A percentile compares a stretch with the other conserved stretches of the same genome.
These are phyloP conservation scores for Platysternon megacephalum DNA, from an alignment of 2,113 vertebrate species.

Conservation along the genomic window DNA sequence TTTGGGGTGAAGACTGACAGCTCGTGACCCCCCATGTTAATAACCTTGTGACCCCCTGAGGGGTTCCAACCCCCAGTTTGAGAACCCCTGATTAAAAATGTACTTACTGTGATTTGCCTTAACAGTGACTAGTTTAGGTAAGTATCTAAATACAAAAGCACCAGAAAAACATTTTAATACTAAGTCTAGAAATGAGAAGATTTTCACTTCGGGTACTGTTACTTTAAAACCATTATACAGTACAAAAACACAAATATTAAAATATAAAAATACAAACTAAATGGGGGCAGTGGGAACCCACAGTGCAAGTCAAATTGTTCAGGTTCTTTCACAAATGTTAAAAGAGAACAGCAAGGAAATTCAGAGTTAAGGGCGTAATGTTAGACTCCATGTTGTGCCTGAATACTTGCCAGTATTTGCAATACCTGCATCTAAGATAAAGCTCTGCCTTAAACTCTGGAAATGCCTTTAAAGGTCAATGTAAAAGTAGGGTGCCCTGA, in stretches of 20 bases:
- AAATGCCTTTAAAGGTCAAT: not conserved
- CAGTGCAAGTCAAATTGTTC: not conserved
- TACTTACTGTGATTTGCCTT: not conserved
- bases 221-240: not conserved
- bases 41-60: no score
- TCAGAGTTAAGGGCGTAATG: not conserved
- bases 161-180: not conserved
- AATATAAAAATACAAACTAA: not conserved
- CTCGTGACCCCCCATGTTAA: no score
- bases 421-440: not conserved
- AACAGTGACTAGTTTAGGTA: not conserved
- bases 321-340: not conserved
- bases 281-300: not conserved
- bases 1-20: no score
- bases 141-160: not conserved
- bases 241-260: not conserved
- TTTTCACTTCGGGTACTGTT: not conserved
- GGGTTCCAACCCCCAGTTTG: no score
- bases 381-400: not conserved
- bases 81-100: not conserved
- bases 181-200: not conserved
- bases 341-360: not conserved
- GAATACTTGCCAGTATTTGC: not conserved
- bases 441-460: not conserved
- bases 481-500: not conserved